Evolutionary conservation across 2,888 invertebrate genomes (phyloP).

Genomic region (Sussaba pulchella): DNA sequence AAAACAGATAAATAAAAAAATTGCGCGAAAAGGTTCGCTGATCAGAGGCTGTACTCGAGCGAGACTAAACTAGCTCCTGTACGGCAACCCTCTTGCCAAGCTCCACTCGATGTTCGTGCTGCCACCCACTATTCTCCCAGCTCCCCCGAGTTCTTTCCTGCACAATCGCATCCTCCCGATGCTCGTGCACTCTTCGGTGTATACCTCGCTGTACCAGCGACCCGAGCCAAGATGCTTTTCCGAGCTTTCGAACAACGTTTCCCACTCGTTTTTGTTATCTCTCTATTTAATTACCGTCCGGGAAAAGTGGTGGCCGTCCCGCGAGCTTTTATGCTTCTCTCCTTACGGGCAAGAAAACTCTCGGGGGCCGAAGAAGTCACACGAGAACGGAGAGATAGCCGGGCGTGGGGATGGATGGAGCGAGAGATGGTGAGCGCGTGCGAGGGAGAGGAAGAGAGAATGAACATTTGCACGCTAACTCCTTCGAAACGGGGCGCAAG

Average conservation of each 20-base stretch:
- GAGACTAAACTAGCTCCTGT: constrained; percentile 8
- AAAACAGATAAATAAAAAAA: background rate
- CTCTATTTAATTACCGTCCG: constrained; percentile 67
- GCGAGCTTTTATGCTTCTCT: constrained; percentile 50
- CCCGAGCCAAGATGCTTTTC: constrained; percentile 32
- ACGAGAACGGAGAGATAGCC: constrained; percentile 28
- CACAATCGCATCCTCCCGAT: constrained; percentile 12
- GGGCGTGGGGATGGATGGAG: no score
- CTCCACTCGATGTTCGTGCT: constrained; percentile 21
- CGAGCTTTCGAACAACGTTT: constrained; percentile 39
- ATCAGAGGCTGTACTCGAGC: constrained; percentile 33
- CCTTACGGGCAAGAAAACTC: constrained; percentile 16
- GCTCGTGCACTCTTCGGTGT: background rate
- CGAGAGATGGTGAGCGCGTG: constrained; percentile 18
- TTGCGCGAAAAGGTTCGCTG: constrained; percentile 5
- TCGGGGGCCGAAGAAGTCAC: constrained; percentile 33
- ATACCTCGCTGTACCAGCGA: background rate
- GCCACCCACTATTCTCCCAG: background rate
- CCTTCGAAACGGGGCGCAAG: constrained; percentile 20
- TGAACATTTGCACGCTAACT: constrained; percentile 48
- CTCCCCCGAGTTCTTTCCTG: background rate
- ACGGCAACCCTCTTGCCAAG: background rate
- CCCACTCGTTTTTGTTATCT: constrained; percentile 51
- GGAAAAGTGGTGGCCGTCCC: constrained; percentile 56
- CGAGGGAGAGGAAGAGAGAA: constrained; percentile 30